phyloP scores from a whole-genome alignment of 1,140 invertebrate species.

The Euglossa dilemma region DNA sequence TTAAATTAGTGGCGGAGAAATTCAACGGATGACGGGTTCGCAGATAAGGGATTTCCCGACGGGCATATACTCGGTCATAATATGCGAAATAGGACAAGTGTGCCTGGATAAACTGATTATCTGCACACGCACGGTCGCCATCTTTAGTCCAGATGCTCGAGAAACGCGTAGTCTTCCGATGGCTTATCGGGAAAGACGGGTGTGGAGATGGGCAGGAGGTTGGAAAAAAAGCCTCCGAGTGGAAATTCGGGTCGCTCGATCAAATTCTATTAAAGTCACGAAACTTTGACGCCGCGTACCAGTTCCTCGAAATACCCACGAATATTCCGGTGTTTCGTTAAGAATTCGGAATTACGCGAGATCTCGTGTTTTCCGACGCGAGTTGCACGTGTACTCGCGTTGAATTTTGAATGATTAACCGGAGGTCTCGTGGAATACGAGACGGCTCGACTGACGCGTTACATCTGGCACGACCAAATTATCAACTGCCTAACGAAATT shows the following conservation, averaged over 20 bases:
- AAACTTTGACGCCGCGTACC: not conserved
- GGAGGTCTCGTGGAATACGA: not conserved
- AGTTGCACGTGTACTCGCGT: not conserved
- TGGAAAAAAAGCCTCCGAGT: not conserved
- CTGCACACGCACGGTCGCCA: constrained; percentile 21
- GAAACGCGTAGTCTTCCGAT: not conserved
- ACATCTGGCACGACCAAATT: not conserved
- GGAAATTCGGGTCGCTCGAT: not conserved
- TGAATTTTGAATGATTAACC: not conserved
- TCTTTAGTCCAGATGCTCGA: not conserved
- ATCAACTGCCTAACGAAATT: not conserved
- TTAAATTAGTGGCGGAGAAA: constrained; percentile 45
- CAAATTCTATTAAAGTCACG: not conserved
- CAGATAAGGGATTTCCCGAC: constrained; percentile 32
- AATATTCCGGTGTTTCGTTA: not conserved
- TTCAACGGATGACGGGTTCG: constrained; percentile 37
- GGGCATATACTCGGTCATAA: constrained; percentile 27
- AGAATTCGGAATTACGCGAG: no score
- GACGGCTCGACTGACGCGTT: not conserved
- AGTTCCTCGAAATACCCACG: not conserved
- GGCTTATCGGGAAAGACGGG: not conserved
- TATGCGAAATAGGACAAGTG: constrained; percentile 41
- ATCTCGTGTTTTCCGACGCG: no score
- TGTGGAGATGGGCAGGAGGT: no score
- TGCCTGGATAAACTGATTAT: constrained; percentile 42